A percentile compares a stretch with the other conserved stretches of the same genome.
phyloP scores from a whole-genome alignment of 2,888 invertebrate species.

The Ennomos erosarius region DNA sequence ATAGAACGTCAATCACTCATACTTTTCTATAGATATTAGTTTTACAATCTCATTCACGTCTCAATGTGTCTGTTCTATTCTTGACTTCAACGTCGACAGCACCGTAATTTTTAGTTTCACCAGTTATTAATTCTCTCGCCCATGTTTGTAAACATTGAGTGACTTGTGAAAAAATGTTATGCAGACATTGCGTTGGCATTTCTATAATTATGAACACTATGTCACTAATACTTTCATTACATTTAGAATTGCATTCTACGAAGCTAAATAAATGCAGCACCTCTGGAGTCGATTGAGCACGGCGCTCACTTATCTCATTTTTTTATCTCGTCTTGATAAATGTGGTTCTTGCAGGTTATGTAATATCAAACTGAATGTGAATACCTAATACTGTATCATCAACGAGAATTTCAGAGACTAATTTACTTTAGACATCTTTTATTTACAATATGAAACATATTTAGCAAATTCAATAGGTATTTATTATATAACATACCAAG shows the following conservation, averaged over 20 bases:
- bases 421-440: constrained; percentile 7
- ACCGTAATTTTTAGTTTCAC: not conserved
- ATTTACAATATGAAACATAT: constrained; percentile 19
- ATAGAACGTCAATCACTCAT: constrained; percentile 2
- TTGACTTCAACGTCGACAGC: constrained; percentile 2
- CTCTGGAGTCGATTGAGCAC: constrained; percentile 58
- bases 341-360: constrained; percentile 45
- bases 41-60: constrained; percentile 2
- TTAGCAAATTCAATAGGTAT: too few relatives aligned
- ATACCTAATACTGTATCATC: constrained; percentile 2
- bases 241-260: constrained; percentile 41
- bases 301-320: constrained; percentile 48
- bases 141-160: too few relatives aligned
- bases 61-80: constrained; percentile 7
- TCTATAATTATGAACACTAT: not conserved
- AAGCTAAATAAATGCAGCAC: constrained; percentile 41
- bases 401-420: not conserved
- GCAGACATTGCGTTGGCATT: too few relatives aligned
- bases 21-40: constrained; percentile 3
- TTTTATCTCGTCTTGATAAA: constrained; percentile 60
- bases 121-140: too few relatives aligned
- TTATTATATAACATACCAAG: too few relatives aligned
- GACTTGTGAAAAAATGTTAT: too few relatives aligned
- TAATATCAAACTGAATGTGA: constrained; percentile 21
- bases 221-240: constrained; percentile 5